phyloP scores from a whole-genome alignment of 2,888 invertebrate species.

The Pterostichus niger region DNA sequence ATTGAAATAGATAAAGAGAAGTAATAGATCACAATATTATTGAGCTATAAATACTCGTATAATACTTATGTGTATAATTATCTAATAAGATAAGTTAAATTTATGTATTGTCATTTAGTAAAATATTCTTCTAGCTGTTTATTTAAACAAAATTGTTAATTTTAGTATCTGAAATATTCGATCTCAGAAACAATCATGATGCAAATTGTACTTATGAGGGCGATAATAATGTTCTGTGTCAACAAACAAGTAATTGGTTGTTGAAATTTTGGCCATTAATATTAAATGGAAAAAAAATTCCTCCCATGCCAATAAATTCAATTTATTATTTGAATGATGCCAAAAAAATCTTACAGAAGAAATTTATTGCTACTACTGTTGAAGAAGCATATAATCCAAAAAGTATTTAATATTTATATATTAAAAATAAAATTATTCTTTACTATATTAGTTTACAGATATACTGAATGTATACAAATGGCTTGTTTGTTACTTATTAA shows the following conservation, averaged over 20 bases:
- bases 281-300: slow-evolving; percentile 74
- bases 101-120: too few species aligned
- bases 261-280: slow-evolving; percentile 81
- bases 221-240: slow-evolving; percentile 92
- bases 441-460: slow-evolving; percentile 76
- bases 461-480: slow-evolving; percentile 87
- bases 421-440: slow-evolving; percentile 65
- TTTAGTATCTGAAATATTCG: slow-evolving; percentile 86
- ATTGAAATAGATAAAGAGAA: too few species aligned
- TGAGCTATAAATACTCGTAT: too few species aligned
- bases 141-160: slow-evolving; percentile 50
- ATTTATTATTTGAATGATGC: slow-evolving; percentile 82
- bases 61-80: neutral
- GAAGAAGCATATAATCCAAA: slow-evolving; percentile 79
- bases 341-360: slow-evolving; percentile 79
- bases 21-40: too few species aligned
- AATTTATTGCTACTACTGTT: slow-evolving; percentile 78
- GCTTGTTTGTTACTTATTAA: slow-evolving; percentile 88
- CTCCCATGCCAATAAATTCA: slow-evolving; percentile 82
- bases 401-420: slow-evolving; percentile 75
- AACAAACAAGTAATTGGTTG: slow-evolving; percentile 93
- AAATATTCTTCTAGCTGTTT: too few species aligned
- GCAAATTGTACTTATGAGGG: slow-evolving; percentile 95
- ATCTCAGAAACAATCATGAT: slow-evolving; percentile 89
- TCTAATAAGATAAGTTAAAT: too few species aligned